phyloP scores from a whole-genome alignment of 92 coral and sea anemone genomes.

The Meandrina meandrites region DNA sequence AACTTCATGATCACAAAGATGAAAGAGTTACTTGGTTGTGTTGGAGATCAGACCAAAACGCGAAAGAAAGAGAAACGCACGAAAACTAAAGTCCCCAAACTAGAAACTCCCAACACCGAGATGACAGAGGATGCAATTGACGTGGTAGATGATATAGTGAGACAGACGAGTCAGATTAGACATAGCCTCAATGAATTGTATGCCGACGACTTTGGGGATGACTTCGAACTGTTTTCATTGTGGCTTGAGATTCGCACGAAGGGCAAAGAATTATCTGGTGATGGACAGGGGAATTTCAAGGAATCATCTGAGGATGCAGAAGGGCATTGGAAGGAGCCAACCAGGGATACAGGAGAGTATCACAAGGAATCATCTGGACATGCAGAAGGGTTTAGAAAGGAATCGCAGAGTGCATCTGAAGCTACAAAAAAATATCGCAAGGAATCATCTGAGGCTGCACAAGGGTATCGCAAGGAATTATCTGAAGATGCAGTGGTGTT shows the following conservation, averaged over 20 bases:
- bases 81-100: not conserved
- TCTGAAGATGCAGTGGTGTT: too few relatives aligned
- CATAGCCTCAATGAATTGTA: constrained; percentile 11
- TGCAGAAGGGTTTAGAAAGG: too few relatives aligned
- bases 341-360: not conserved
- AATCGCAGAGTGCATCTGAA: too few relatives aligned
- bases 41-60: not conserved
- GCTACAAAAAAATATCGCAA: not conserved
- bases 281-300: too few relatives aligned
- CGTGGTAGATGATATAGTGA: not conserved
- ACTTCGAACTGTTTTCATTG: constrained; percentile 3
- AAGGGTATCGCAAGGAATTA: too few relatives aligned
- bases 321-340: not conserved
- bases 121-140: not conserved
- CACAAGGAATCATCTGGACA: too few relatives aligned
- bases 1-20: constrained; percentile 22
- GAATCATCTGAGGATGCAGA: not conserved
- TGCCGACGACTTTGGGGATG: constrained; percentile 24
- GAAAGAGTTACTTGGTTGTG: constrained; percentile 20
- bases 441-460: too few relatives aligned
- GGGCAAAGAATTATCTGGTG: not conserved
- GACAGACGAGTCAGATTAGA: not conserved
- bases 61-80: not conserved
- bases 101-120: not conserved
- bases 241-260: constrained; percentile 21